Conservation (phyloP, 1,140 invertebrate species). For the Meloidogyne chitwoodi region DNA sequence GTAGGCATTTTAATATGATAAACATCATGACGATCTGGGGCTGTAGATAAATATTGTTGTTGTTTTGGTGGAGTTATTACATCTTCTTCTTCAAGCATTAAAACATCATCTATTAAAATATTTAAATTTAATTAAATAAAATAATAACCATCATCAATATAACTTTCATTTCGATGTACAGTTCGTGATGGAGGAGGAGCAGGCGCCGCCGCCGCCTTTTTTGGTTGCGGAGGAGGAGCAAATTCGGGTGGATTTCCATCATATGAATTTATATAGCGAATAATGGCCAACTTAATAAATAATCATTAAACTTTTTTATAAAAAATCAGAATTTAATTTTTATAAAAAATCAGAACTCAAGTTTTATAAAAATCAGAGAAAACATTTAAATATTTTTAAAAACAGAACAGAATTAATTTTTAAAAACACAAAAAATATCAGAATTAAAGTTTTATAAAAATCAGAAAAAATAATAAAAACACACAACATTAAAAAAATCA, state of each 20-base stretch:
- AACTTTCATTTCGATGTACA: neutral
- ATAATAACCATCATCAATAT: neutral
- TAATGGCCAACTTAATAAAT: slow-evolving; percentile 20
- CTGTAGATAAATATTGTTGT: slow-evolving; percentile 3
- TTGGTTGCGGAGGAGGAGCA: neutral
- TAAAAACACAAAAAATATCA: too few species aligned
- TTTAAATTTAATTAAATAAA: neutral
- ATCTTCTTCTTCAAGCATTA: neutral
- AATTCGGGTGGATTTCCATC: slow-evolving; percentile 20
- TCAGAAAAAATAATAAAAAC: too few species aligned
- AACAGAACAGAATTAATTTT: too few species aligned
- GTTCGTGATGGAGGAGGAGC: neutral
- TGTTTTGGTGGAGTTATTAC: neutral
- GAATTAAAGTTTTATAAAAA: too few species aligned
- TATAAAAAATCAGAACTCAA: too few species aligned
- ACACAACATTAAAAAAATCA: neutral
- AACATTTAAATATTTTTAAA: too few species aligned
- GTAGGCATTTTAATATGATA: slow-evolving; percentile 31
- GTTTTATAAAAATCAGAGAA: too few species aligned
- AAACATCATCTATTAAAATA: neutral
- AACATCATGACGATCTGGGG: slow-evolving; percentile 31
- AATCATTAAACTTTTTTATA: neutral
- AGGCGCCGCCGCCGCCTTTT: neutral
- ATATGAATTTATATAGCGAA: slow-evolving; percentile 13
- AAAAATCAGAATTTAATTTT: too few species aligned